A percentile compares a stretch with the other conserved stretches of the same genome.
Evolutionary conservation across 2,113 vertebrate genomes (phyloP).

Genomic region (Leucosticte australis): DNA sequence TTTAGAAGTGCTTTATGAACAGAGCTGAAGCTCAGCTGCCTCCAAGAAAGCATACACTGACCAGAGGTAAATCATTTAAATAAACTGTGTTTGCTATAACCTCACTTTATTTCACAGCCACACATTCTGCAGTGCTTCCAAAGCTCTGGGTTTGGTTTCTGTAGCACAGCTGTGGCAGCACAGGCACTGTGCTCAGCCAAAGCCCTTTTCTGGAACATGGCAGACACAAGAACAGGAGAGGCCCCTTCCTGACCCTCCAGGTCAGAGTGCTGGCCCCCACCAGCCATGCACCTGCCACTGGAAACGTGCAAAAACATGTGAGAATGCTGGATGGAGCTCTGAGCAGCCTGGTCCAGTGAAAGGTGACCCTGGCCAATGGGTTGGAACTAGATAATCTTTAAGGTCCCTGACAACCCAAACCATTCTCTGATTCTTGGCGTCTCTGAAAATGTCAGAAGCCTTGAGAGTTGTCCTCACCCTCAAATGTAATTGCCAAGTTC

Average conservation of each 20-base stretch:
- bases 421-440: neutral
- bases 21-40: neutral
- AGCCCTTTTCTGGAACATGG: neutral
- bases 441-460: neutral
- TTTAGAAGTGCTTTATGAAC: neutral
- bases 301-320: neutral
- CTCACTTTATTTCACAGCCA: neutral
- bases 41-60: neutral
- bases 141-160: neutral
- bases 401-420: neutral
- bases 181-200: neutral
- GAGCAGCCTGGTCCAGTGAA: neutral
- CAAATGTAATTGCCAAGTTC: neutral
- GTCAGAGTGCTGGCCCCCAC: neutral
- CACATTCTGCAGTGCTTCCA: neutral
- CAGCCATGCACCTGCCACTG: neutral
- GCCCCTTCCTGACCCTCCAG: accelerated
- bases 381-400: neutral
- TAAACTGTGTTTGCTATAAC: neutral
- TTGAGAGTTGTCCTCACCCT: neutral
- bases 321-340: neutral
- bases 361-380: neutral
- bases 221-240: neutral
- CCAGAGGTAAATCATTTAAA: neutral
- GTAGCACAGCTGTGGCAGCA: accelerated